Evolutionary conservation across 2,888 invertebrate genomes (phyloP).

Genomic region (Chesias legatella): DNA sequence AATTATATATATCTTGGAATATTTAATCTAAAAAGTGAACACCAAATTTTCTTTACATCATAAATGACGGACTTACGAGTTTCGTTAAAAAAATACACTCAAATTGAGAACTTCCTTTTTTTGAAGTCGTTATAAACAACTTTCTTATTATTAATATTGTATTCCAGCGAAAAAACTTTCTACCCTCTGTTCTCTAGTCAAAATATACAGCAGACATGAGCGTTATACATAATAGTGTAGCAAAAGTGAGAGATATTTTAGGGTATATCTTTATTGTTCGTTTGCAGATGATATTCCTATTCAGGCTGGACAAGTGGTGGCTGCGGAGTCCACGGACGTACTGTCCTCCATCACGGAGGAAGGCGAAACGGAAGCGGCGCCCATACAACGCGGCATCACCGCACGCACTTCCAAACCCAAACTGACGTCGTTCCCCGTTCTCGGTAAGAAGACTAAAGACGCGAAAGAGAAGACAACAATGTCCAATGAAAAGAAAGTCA

Average conservation of each 20-base stretch:
- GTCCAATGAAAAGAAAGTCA: constrained; percentile 65
- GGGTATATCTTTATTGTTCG: neutral
- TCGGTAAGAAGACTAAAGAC: constrained; percentile 83
- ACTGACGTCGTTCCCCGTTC: constrained; percentile 80
- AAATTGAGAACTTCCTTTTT: too few relatives aligned
- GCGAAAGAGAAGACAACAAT: constrained; percentile 66
- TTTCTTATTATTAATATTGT: too few relatives aligned
- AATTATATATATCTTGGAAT: too few relatives aligned
- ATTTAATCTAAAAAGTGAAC: too few relatives aligned
- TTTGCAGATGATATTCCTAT: constrained; percentile 92
- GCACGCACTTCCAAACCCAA: constrained; percentile 82
- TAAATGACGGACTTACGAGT: too few relatives aligned
- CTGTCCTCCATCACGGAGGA: constrained; percentile 86
- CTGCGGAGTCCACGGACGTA: constrained; percentile 77
- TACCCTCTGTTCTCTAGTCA: too few relatives aligned
- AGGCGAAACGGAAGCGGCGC: constrained; percentile 74
- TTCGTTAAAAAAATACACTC: too few relatives aligned
- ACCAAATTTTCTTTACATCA: too few relatives aligned
- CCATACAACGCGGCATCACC: constrained; percentile 74
- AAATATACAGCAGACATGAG: too few relatives aligned
- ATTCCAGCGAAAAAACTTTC: too few relatives aligned
- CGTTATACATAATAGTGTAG: too few relatives aligned
- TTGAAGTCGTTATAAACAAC: too few relatives aligned
- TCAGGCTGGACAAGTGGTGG: constrained; percentile 84
- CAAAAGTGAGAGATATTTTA: neutral